Percentiles rank a stretch among this genome's conserved stretches.
phyloP scores from a whole-genome alignment of 1,140 invertebrate species.

The Rhagoletis pomonella region DNA sequence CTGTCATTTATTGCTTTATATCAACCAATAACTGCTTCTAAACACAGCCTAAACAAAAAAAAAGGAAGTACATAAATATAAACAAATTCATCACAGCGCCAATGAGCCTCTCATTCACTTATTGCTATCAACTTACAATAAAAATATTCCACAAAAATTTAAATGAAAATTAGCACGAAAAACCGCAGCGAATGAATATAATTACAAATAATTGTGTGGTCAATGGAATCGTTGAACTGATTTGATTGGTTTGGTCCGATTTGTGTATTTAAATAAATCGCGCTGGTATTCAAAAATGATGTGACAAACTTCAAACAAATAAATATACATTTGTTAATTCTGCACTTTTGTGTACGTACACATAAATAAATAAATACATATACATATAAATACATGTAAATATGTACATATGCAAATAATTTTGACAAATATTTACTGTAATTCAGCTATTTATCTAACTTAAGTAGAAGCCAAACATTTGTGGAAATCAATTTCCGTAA shows the following conservation, averaged over 20 bases:
- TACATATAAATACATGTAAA: too few relatives aligned
- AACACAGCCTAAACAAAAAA: not conserved
- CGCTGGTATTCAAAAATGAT: not conserved
- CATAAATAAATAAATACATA: too few relatives aligned
- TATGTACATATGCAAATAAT: too few relatives aligned
- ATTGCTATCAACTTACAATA: not conserved
- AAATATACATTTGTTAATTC: too few relatives aligned
- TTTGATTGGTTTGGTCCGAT: not conserved
- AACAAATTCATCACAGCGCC: not conserved
- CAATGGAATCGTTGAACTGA: conserved; percentile 29
- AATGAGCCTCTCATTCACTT: not conserved
- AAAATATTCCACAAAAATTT: conserved; percentile 2
- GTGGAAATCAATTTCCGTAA: too few relatives aligned
- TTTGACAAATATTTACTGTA: too few relatives aligned
- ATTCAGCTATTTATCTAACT: too few relatives aligned
- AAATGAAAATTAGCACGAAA: conserved; percentile 36
- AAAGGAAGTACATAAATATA: not conserved
- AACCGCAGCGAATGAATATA: conserved; percentile 14
- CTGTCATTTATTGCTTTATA: not conserved
- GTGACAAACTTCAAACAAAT: too few relatives aligned
- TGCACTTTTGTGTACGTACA: too few relatives aligned
- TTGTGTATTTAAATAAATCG: not conserved
- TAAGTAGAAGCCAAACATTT: too few relatives aligned
- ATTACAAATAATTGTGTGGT: conserved; percentile 43
- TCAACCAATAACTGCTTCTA: not conserved